Conservation (phyloP, 2,113 vertebrate species). For the Rhinolophus ferrumequinum region DNA sequence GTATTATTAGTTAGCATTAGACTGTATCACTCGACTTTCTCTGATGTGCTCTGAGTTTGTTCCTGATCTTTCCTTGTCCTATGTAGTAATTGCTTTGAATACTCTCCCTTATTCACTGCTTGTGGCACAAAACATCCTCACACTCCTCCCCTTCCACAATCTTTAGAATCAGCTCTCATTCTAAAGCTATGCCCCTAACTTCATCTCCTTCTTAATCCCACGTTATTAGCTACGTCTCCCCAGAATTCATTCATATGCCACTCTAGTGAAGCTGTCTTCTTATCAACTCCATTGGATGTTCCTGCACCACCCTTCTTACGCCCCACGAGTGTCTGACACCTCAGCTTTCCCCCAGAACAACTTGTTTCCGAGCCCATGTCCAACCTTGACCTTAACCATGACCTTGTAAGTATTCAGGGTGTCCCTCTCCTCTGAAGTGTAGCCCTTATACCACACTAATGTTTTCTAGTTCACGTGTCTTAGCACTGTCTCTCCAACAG, state of each 20-base stretch:
- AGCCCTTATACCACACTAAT: not conserved
- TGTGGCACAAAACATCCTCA: not conserved
- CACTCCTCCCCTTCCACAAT: rapidly evolving
- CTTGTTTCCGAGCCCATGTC: not conserved
- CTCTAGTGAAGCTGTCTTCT: not conserved
- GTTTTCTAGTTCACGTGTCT: not conserved
- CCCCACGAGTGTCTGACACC: not conserved
- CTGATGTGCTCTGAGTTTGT: not conserved
- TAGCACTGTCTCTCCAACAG: not conserved
- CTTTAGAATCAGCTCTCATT: not conserved
- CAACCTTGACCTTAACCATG: not conserved
- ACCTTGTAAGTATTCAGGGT: not conserved
- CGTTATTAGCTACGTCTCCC: not conserved
- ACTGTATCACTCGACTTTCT: not conserved
- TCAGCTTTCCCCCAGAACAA: not conserved
- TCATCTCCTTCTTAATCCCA: not conserved
- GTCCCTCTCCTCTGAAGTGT: not conserved
- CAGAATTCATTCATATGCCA: not conserved
- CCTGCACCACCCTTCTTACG: too few relatives aligned
- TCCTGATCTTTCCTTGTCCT: not conserved
- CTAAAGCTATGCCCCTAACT: not conserved
- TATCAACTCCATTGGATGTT: not conserved
- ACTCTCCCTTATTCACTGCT: not conserved
- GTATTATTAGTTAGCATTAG: not conserved
- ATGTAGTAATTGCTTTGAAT: not conserved